Conservation (phyloP, 1,140 invertebrate species). For the Radopholus similis region DNA sequence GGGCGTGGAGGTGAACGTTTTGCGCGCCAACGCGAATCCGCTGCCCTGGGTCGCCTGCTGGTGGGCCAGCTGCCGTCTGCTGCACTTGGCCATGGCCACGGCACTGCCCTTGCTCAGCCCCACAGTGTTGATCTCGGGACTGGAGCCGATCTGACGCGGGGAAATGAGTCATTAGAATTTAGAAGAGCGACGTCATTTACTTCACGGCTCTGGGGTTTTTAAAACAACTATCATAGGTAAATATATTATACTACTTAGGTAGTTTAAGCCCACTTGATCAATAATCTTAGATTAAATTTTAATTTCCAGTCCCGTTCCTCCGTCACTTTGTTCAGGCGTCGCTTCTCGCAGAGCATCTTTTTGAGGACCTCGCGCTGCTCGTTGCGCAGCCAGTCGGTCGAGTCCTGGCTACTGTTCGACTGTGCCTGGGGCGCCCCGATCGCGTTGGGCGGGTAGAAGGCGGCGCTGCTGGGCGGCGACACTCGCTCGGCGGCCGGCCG, state of each 20-base stretch:
- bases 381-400: constrained; percentile 20
- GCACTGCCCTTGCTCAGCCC: constrained; percentile 26
- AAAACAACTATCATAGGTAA: background rate
- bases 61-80: background rate
- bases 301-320: no score
- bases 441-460: no score
- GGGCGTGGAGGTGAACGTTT: constrained; percentile 26
- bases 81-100: constrained; percentile 5
- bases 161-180: no score
- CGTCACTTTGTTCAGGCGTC: constrained; percentile 21
- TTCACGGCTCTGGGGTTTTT: background rate
- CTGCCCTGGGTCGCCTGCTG: background rate
- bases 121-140: constrained; percentile 50
- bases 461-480: no score
- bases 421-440: no score
- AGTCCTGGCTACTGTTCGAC: background rate
- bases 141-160: constrained; percentile 39
- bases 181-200: background rate
- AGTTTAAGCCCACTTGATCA: background rate
- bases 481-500: no score
- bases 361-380: constrained; percentile 32
- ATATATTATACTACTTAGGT: background rate
- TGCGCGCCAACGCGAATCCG: constrained; percentile 12
- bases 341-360: constrained; percentile 25
- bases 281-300: no score